Conservation (phyloP, 2,113 vertebrate genomes). For the Numenius arquata region DNA sequence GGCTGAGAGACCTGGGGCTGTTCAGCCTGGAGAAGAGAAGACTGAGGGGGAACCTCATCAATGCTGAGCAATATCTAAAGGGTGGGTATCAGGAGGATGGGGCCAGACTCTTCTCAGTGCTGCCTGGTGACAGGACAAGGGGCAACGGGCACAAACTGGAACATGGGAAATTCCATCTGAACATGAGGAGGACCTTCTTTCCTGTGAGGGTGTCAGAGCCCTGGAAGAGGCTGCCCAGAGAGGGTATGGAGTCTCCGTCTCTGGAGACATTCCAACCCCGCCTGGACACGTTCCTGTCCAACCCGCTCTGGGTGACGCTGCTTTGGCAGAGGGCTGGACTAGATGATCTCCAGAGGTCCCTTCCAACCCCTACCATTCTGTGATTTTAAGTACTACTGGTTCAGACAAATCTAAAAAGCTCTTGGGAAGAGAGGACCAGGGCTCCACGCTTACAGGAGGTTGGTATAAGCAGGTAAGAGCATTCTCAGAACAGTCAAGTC, state of each 20-base stretch:
- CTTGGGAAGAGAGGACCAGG: neutral
- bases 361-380: neutral
- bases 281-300: neutral
- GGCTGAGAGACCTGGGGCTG: neutral
- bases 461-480: neutral
- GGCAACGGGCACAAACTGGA: neutral
- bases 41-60: neutral
- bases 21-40: neutral
- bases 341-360: neutral
- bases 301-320: neutral
- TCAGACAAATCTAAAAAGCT: neutral
- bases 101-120: neutral
- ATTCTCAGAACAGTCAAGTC: neutral
- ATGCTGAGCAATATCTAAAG: neutral
- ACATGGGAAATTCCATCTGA: rapidly evolving
- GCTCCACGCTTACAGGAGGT: neutral
- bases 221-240: neutral
- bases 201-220: neutral
- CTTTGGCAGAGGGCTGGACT: neutral
- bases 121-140: neutral
- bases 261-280: neutral
- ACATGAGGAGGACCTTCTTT: neutral
- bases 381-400: neutral
- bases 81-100: neutral
- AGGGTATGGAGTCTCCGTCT: neutral